Base-by-base conservation (phyloP, 2,888 invertebrate genomes). In the Phoronis australis region DNA sequence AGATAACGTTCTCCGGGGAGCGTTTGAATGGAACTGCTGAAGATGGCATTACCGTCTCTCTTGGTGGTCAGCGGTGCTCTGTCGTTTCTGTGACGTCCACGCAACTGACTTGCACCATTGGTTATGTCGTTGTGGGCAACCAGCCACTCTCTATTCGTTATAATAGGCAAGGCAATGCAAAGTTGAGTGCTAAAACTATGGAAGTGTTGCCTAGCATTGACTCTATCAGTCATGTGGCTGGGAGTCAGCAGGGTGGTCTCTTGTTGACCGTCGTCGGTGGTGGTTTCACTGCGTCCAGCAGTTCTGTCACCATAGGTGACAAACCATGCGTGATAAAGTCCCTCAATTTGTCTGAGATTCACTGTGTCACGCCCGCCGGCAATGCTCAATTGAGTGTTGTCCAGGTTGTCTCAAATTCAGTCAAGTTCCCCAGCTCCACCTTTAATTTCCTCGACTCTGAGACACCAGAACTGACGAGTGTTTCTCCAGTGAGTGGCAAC, bases 381-480 rank as follows among this genome's bases (percentile, higher is more conserved):
- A n/a, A n/a, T n/a, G n/a, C n/a, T n/a, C n/a, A n/a, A n/a, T n/a
- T n/a, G n/a, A n/a, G n/a, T n/a, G n/a, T n/a, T n/a, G n/a, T n/a
- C n/a, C n/a, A n/a, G n/a, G n/a, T n/a, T n/a, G n/a, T n/a, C n/a
- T n/a, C n/a, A n/a, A n/a, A n/a, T n/a, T n/a, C n/a, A n/a, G n/a
- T n/a, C n/a, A n/a, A n/a, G n/a, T n/a, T n/a, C n/a, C 31, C 31
- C 9, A 26, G 50, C 21, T 37, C 48, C 39, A 51, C 54, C 15
- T 65, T 55, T 45, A 52, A 27, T 2, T 64, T 58, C 31, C 35
- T 50, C 3, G 31, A 50, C 2, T 46, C 26, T 6, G 43, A 50
- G 4, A 62, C 66, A 0, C 66, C 66, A 3, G 41, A 52, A 1
- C 51, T 65, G 3, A 37, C 52, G 5, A 49, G 55, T 22, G 39